Conservation (phyloP, 2,888 invertebrate species). For the Amblyjoppa fuscipennis region DNA sequence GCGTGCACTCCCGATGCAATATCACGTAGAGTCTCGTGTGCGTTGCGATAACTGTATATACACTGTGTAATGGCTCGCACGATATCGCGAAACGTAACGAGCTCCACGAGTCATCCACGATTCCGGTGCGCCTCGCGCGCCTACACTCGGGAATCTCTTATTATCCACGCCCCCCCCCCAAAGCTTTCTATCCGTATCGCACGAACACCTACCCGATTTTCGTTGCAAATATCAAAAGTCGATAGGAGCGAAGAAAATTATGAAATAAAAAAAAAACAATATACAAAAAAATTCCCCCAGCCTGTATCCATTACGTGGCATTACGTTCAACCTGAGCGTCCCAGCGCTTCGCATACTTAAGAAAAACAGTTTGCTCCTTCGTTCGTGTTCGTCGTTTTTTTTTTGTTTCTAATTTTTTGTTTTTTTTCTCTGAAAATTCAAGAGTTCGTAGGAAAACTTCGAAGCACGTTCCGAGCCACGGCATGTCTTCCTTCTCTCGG, state of each 20-base stretch:
- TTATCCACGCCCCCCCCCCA: background rate
- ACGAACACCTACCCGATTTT: background rate
- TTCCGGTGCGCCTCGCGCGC: constrained; percentile 34
- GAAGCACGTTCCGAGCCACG: constrained; percentile 72
- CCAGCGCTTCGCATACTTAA: constrained; percentile 10
- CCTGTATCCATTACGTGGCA: background rate
- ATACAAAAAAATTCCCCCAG: background rate
- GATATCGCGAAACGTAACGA: constrained; percentile 43
- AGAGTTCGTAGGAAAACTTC: constrained; percentile 77
- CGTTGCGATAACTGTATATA: constrained; percentile 32
- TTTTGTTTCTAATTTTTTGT: constrained; percentile 14
- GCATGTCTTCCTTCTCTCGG: constrained; percentile 61
- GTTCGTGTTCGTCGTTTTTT: background rate
- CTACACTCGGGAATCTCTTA: constrained; percentile 26
- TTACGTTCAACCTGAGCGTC: constrained; percentile 1
- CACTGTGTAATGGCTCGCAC: constrained; percentile 13
- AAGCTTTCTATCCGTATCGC: constrained; percentile 30
- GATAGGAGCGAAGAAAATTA: background rate
- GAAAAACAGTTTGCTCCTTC: constrained; percentile 25
- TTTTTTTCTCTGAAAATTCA: constrained; percentile 75
- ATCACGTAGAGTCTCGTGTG: constrained; percentile 35
- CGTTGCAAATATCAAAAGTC: constrained; percentile 7
- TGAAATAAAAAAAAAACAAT: background rate
- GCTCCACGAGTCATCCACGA: constrained; percentile 40
- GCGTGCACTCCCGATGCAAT: constrained; percentile 54